Evolutionary conservation across 2,888 invertebrate species (phyloP).

Genomic region (Helleia helle): DNA sequence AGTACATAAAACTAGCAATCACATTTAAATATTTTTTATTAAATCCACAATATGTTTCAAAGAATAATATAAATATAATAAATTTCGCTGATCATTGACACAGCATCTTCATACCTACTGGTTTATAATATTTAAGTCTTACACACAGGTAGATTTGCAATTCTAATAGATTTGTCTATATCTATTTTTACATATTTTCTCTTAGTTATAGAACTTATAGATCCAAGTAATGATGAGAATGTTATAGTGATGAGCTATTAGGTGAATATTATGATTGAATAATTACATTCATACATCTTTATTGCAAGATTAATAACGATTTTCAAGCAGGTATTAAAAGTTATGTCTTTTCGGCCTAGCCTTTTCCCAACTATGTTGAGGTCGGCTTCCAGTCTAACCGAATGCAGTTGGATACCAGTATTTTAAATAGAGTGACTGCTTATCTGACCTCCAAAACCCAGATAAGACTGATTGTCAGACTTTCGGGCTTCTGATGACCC

Average conservation of each 20-base stretch:
- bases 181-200: constrained; percentile 5
- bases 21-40: constrained; percentile 66
- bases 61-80: constrained; percentile 71
- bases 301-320: too few species aligned
- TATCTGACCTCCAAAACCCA: too few species aligned
- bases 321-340: too few species aligned
- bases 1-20: constrained; percentile 34
- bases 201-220: neutral
- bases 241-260: constrained; percentile 1
- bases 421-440: too few species aligned
- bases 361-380: too few species aligned
- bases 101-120: constrained; percentile 43
- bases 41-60: constrained; percentile 71
- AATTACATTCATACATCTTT: too few species aligned
- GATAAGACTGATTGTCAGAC: too few species aligned
- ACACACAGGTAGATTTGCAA: constrained; percentile 1
- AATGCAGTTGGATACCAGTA: too few species aligned
- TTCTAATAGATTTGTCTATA: constrained; percentile 2
- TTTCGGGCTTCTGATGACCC: too few species aligned
- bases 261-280: neutral
- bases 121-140: constrained; percentile 6
- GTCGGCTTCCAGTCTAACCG: too few species aligned
- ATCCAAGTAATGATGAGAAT: constrained; percentile 1
- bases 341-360: too few species aligned
- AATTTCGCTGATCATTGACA: constrained; percentile 53